These are phyloP conservation scores for Amblyornis subalaris DNA, from an alignment of 2,113 vertebrate genomes.

Conservation along the genomic window DNA sequence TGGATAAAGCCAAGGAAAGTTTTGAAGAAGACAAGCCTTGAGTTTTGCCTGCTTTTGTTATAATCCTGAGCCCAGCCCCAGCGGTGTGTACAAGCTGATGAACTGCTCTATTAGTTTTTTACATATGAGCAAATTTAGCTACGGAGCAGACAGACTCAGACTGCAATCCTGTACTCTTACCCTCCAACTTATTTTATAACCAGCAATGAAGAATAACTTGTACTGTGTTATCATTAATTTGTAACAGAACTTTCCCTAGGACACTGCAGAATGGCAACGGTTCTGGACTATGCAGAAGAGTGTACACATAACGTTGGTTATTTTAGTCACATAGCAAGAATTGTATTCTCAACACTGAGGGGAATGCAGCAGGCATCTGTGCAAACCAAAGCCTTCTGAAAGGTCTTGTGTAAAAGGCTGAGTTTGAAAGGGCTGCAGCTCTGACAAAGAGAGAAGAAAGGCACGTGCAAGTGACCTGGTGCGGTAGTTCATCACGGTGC, in stretches of 20 bases:
- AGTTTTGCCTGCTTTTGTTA: neutral
- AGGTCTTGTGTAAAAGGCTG: neutral
- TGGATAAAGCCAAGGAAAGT: neutral
- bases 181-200: neutral
- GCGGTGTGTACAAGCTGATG: neutral
- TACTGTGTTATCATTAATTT: neutral
- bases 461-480: constrained; percentile 73
- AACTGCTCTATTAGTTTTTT: neutral
- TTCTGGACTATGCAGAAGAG: neutral
- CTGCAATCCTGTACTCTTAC: neutral
- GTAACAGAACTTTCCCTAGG: neutral
- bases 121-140: neutral
- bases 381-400: neutral
- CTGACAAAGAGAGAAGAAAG: neutral
- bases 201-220: neutral
- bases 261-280: neutral
- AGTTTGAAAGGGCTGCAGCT: neutral
- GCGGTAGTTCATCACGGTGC: constrained; percentile 78
- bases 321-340: neutral
- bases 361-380: neutral
- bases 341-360: neutral
- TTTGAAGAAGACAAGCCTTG: neutral
- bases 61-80: neutral
- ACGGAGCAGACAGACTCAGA: neutral
- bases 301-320: rapidly evolving